Evolutionary conservation across 2,797 vertebrate genomes (phyloP), one percentile per base, ranked within the genome.

Genomic region (Hydrophis major): DNA sequence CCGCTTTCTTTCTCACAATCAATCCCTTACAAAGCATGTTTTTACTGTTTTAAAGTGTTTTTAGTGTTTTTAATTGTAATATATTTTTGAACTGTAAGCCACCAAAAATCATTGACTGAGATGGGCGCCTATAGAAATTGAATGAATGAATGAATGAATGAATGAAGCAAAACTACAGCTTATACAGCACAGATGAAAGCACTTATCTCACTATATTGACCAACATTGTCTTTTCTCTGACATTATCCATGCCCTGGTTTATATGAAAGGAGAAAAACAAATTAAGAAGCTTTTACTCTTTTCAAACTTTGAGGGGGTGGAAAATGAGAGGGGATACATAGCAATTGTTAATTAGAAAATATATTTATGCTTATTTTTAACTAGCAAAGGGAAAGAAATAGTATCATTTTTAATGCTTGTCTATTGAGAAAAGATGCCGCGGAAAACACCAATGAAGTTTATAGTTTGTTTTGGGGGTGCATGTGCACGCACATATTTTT

Each of bases 221-320:
- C 47, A 53, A 16, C 56, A 89, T n/a, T 18, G 6, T 4, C 88
- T 61, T 0, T 8, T 20, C 87, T n/a, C 42, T 91, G 66, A 12
- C 42, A 55, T 86, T 60, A 89, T 63, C n/a, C 13, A 53, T 42
- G 69, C 37, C 59, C 55, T 55, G n/a, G 69, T 57, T 57, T n/a
- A 55, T 47, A 57, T 20, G 16, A 57, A 87, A 56, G 47, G 25
- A 83, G 7, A 83, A 8, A 53, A 25, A 37, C 25, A 13, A 14
- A 60, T 86, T n/a, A 86, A 86, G 28, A 86, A 63, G 0, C 18
- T 1, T 47, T 0, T 61, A 87, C 1, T 28, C 28, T 4, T 0
- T n/a, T 74, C 7, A 12, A 57, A 25, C 61, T 59, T 0, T 0
- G 32, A 86, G 53, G 89, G 74, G 25, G 28, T 12, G 37, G 16